Percentiles rank a stretch among this genome's conserved stretches.
Conservation (phyloP, 1,140 invertebrate genomes). For the Acromyrmex heyeri region DNA sequence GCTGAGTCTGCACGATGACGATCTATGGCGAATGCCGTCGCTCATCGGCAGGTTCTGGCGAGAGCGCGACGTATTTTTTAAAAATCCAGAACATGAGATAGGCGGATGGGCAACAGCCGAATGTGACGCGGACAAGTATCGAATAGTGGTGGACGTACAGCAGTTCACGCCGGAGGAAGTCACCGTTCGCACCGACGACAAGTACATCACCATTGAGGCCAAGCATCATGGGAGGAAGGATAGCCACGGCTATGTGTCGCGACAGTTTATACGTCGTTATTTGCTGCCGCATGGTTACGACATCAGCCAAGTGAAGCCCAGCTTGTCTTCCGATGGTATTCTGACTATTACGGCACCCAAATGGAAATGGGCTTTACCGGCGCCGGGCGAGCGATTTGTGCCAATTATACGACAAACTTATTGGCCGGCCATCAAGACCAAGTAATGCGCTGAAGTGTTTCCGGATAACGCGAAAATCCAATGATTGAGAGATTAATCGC, state of each 20-base stretch:
- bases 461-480: slow-evolving; percentile 14
- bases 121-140: slow-evolving; percentile 39
- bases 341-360: slow-evolving; percentile 85
- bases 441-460: not conserved
- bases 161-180: slow-evolving; percentile 70
- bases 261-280: slow-evolving; percentile 91
- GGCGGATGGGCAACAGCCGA: slow-evolving; percentile 46
- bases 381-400: slow-evolving; percentile 66
- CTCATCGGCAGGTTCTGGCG: slow-evolving; percentile 8
- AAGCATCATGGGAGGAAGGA: slow-evolving; percentile 93
- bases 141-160: slow-evolving; percentile 66
- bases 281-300: slow-evolving; percentile 89
- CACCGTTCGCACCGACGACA: slow-evolving; percentile 87
- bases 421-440: slow-evolving; percentile 57
- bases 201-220: slow-evolving; percentile 90
- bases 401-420: slow-evolving; percentile 55
- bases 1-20: not conserved
- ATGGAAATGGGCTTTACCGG: slow-evolving; percentile 23
- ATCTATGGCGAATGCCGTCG: slow-evolving; percentile 29
- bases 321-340: slow-evolving; percentile 87
- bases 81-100: slow-evolving; percentile 23
- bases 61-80: slow-evolving; percentile 17
- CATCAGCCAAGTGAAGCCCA: slow-evolving; percentile 85
- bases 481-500: not conserved
- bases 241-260: slow-evolving; percentile 91